A percentile compares a stretch with the other conserved stretches of the same genome.
phyloP scores from a whole-genome alignment of 2,888 invertebrate genomes.

The Amiota mariae region DNA sequence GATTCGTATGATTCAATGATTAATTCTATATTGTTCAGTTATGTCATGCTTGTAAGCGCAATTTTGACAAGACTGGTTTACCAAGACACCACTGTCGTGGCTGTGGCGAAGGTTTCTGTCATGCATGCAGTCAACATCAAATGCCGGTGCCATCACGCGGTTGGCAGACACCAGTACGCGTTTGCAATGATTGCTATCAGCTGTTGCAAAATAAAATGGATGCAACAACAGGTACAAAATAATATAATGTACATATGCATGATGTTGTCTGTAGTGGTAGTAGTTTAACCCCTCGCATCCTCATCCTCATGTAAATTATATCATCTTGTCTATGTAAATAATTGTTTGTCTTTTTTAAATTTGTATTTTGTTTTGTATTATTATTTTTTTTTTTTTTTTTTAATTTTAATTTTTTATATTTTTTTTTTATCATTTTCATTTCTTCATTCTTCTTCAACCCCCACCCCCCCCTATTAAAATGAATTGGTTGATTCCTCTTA shows the following conservation, averaged over 20 bases:
- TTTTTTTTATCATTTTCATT: too few species aligned
- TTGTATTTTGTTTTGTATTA: too few species aligned
- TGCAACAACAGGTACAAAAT: constrained; percentile 61
- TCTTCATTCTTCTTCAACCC: too few species aligned
- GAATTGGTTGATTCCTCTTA: too few species aligned
- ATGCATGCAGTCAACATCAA: constrained; percentile 79
- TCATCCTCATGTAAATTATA: too few species aligned
- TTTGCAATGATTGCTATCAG: constrained; percentile 81
- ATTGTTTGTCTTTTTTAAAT: too few species aligned
- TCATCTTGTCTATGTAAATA: too few species aligned
- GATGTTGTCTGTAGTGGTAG: too few species aligned
- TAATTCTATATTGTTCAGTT: constrained; percentile 71
- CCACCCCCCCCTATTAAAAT: too few species aligned
- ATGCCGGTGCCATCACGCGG: constrained; percentile 82
- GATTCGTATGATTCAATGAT: neutral
- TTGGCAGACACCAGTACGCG: constrained; percentile 81
- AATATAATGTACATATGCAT: neutral
- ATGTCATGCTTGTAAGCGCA: constrained; percentile 79
- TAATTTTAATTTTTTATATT: too few species aligned
- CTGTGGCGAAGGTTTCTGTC: constrained; percentile 88
- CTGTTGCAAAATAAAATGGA: constrained; percentile 63
- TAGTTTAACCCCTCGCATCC: too few species aligned
- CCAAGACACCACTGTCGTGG: constrained; percentile 84
- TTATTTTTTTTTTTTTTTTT: too few species aligned
- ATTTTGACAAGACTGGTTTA: constrained; percentile 76